Evolutionary conservation across 2,888 invertebrate species (phyloP).

Genomic region (Entomobrya multifasciata): DNA sequence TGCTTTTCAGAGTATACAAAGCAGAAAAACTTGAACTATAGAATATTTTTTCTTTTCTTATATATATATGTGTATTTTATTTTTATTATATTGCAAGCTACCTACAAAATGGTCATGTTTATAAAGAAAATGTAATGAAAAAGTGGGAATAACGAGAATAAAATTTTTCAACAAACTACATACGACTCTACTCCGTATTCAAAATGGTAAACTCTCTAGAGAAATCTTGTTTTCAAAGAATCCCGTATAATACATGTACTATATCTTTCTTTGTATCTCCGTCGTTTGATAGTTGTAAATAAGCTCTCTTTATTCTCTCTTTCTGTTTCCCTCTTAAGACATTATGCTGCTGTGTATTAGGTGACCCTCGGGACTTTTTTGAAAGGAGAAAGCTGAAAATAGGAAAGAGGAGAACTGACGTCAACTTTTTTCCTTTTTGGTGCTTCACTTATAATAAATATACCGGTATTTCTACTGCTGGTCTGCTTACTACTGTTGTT

Average conservation of each 20-base stretch:
- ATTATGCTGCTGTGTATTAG: constrained; percentile 14
- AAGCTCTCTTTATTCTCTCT: constrained; percentile 39
- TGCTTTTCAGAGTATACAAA: constrained; percentile 16
- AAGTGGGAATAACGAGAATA: neutral
- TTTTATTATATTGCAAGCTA: no score
- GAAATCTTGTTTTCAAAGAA: constrained; percentile 47
- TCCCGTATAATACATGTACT: neutral
- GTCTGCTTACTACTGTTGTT: neutral
- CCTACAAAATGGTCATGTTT: no score
- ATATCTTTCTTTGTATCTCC: constrained; percentile 13
- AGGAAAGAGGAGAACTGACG: constrained; percentile 42
- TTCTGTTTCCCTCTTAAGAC: neutral
- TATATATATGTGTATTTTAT: neutral
- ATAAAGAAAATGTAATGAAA: constrained; percentile 24
- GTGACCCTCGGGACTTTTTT: constrained; percentile 45
- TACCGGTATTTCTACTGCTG: neutral
- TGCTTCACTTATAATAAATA: no score
- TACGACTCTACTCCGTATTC: constrained; percentile 7
- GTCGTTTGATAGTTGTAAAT: constrained; percentile 54
- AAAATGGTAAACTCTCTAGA: constrained; percentile 50
- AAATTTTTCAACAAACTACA: neutral
- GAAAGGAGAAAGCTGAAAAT: constrained; percentile 40
- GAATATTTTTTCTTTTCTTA: neutral
- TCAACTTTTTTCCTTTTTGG: constrained; percentile 22
- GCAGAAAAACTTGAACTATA: constrained; percentile 2